A percentile compares a stretch with the other conserved stretches of the same genome.
phyloP scores from a whole-genome alignment of 1,140 invertebrate species.

The Drosophila setifemur region DNA sequence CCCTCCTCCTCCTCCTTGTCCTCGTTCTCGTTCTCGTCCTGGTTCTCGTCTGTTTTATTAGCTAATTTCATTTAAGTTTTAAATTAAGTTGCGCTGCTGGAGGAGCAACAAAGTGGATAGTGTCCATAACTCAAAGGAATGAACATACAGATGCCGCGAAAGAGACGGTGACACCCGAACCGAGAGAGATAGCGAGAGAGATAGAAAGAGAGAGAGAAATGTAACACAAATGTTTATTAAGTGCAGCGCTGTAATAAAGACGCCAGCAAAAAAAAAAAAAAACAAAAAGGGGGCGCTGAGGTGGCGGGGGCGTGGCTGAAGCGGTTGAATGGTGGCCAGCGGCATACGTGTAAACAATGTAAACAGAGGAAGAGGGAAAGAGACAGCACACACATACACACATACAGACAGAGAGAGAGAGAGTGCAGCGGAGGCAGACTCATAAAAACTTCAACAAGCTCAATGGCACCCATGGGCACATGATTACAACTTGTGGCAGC shows the following conservation, averaged over 20 bases:
- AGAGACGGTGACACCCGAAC: background rate
- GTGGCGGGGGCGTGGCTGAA: background rate
- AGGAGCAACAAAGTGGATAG: slow-evolving; percentile 47
- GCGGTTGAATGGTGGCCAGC: slow-evolving; percentile 34
- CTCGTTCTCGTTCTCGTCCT: too few relatives aligned
- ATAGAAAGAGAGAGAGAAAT: slow-evolving; percentile 31
- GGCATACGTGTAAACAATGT: slow-evolving; percentile 73
- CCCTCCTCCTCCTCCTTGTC: too few relatives aligned
- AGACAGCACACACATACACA: background rate
- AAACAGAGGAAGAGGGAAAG: slow-evolving; percentile 15
- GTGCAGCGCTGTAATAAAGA: slow-evolving; percentile 75
- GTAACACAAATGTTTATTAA: slow-evolving; percentile 76
- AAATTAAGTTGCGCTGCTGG: slow-evolving; percentile 52
- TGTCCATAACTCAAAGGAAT: slow-evolving; percentile 59
- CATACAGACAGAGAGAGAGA: slow-evolving; percentile 21
- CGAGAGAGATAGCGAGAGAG: background rate
- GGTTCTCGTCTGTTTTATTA: slow-evolving; percentile 57
- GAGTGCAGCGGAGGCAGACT: slow-evolving; percentile 59
- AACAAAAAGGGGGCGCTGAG: slow-evolving; percentile 5
- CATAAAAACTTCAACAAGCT: slow-evolving; percentile 78
- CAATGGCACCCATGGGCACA: slow-evolving; percentile 74
- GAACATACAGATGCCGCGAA: slow-evolving; percentile 1
- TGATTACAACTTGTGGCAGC: slow-evolving; percentile 71
- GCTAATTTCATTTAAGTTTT: slow-evolving; percentile 69
- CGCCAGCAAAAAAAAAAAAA: too few relatives aligned